Percentiles rank a stretch among this genome's conserved stretches.
These are phyloP conservation scores for Eristalis tenax DNA, from an alignment of 2,888 invertebrate species.

Conservation along the genomic window DNA sequence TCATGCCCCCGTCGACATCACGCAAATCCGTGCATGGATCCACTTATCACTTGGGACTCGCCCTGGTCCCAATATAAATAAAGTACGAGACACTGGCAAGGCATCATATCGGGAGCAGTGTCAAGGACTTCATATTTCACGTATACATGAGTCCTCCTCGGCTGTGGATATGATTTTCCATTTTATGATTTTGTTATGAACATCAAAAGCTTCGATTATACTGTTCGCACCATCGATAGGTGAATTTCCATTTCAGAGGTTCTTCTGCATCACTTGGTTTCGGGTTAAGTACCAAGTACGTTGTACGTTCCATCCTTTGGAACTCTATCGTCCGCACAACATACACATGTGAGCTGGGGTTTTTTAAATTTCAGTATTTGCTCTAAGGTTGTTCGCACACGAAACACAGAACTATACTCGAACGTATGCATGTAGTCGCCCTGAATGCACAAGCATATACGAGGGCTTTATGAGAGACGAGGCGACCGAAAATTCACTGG, in stretches of 20 bases:
- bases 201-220: slow-evolving; percentile 67
- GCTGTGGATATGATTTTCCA: slow-evolving; percentile 60
- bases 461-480: not conserved
- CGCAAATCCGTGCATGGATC: slow-evolving; percentile 14
- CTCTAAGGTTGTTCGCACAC: not conserved
- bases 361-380: not conserved
- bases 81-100: slow-evolving; percentile 3
- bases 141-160: not conserved
- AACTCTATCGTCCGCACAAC: not conserved
- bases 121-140: not conserved
- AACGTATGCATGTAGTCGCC: not conserved
- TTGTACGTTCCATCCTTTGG: not conserved
- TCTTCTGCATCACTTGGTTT: slow-evolving; percentile 59
- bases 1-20: slow-evolving; percentile 16
- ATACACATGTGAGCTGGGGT: not conserved
- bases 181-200: slow-evolving; percentile 69
- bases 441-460: not conserved
- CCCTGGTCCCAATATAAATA: slow-evolving; percentile 19
- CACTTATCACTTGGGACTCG: slow-evolving; percentile 24
- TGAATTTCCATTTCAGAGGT: slow-evolving; percentile 54
- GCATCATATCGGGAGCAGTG: not conserved
- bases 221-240: slow-evolving; percentile 45
- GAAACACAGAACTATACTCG: not conserved
- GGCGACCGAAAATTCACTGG: not conserved
- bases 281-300: slow-evolving; percentile 1